These are phyloP conservation scores for Eupeodes latifasciatus DNA, from an alignment of 2,888 invertebrate species.

Conservation along the genomic window DNA sequence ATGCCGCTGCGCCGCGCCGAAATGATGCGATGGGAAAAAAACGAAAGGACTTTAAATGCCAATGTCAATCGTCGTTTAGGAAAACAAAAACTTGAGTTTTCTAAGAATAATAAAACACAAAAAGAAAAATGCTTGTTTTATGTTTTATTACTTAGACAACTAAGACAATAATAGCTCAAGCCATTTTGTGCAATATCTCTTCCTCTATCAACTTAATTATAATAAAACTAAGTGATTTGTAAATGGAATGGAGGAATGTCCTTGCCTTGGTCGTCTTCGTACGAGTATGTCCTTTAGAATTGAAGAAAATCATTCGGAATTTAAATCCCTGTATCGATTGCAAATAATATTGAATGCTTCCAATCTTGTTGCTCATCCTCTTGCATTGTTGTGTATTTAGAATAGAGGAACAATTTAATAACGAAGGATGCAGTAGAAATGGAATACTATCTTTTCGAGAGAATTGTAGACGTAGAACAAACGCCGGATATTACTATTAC, in stretches of 20 bases:
- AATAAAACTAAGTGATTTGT: constrained; percentile 37
- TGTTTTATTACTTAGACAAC: not conserved
- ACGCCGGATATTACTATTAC: constrained; percentile 38
- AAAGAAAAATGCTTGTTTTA: constrained; percentile 5
- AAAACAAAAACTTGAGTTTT: not conserved
- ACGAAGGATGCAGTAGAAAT: constrained; percentile 37
- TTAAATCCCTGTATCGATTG: constrained; percentile 22
- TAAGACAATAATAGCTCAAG: constrained; percentile 15
- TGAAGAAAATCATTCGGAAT: not conserved
- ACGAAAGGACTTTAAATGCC: constrained; percentile 15
- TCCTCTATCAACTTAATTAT: constrained; percentile 33
- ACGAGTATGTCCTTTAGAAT: not conserved
- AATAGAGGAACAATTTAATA: constrained; percentile 25
- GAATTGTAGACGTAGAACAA: not conserved
- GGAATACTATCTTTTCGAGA: constrained; percentile 25
- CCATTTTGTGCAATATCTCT: constrained; percentile 25
- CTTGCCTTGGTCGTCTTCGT: too few species aligned
- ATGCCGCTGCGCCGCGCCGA: not conserved
- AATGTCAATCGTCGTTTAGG: not conserved
- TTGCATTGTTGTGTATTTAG: not conserved
- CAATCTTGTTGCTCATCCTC: not conserved
- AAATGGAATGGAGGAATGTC: not conserved
- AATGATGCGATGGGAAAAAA: not conserved
- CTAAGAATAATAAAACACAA: not conserved
- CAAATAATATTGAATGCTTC: constrained; percentile 20